phyloP scores from a whole-genome alignment of 2,888 invertebrate species.

The Zeuzera pyrina region DNA sequence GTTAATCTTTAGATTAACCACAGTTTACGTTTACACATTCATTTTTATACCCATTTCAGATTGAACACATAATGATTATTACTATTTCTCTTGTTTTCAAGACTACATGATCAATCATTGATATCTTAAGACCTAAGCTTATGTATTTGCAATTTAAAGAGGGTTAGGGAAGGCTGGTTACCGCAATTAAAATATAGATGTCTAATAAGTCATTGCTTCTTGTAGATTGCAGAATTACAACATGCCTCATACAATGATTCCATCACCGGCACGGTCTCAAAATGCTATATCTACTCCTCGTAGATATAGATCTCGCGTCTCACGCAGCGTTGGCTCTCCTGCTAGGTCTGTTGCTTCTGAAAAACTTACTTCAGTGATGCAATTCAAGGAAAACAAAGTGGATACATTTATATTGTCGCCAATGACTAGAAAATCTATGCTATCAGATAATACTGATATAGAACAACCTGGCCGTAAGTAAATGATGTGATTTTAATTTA shows the following conservation, averaged over 20 bases:
- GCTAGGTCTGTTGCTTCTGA: slow-evolving; percentile 30
- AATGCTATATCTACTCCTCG: slow-evolving; percentile 28
- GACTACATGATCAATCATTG: too few relatives aligned
- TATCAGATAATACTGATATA: slow-evolving; percentile 50
- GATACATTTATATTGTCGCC: slow-evolving; percentile 42
- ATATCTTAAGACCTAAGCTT: too few relatives aligned
- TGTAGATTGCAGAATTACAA: slow-evolving; percentile 1
- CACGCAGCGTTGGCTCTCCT: slow-evolving; percentile 43
- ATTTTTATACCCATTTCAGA: too few relatives aligned
- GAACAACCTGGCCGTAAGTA: slow-evolving; percentile 50
- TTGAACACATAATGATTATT: too few relatives aligned
- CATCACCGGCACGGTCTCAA: slow-evolving; percentile 48
- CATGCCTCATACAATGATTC: slow-evolving; percentile 28
- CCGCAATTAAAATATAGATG: too few relatives aligned
- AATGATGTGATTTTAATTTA: not conserved
- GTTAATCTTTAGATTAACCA: too few relatives aligned
- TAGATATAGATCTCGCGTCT: slow-evolving; percentile 19
- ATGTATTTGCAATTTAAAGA: too few relatives aligned
- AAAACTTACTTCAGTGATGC: slow-evolving; percentile 34
- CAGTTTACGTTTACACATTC: too few relatives aligned
- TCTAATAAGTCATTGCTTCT: too few relatives aligned
- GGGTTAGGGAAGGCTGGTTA: too few relatives aligned
- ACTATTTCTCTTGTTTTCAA: too few relatives aligned
- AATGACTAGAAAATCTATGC: slow-evolving; percentile 33
- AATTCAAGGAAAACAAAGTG: slow-evolving; percentile 26